Evolutionary conservation across 2,797 vertebrate species (phyloP).

Genomic region (Eptatretus atami): DNA sequence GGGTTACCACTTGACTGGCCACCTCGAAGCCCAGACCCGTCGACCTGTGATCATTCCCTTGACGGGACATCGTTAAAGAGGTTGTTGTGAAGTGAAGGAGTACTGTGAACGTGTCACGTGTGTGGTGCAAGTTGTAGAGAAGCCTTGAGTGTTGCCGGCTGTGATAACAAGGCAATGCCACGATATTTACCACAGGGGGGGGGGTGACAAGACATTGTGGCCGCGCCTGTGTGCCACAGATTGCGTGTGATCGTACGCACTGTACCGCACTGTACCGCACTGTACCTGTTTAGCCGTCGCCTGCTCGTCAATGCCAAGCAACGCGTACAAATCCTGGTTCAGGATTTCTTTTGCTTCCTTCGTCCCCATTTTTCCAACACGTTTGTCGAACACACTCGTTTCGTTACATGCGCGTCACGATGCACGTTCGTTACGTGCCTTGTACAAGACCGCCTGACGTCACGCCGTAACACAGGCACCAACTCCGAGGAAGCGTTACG

Average conservation of each 20-base stretch:
- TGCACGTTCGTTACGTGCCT: too few relatives aligned
- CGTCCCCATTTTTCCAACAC: background rate
- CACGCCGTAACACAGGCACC: too few relatives aligned
- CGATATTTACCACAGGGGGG: background rate
- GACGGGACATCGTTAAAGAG: too few relatives aligned
- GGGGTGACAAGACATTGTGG: background rate
- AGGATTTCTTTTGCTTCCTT: slow-evolving; percentile 1
- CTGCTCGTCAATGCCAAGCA: background rate
- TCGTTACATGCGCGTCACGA: too few relatives aligned
- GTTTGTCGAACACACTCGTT: background rate
- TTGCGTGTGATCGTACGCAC: too few relatives aligned
- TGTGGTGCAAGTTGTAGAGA: background rate
- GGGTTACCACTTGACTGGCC: too few relatives aligned
- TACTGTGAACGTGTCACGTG: too few relatives aligned
- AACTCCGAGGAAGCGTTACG: too few relatives aligned
- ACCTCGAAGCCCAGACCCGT: too few relatives aligned
- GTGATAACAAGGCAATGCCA: background rate
- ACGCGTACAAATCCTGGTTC: background rate
- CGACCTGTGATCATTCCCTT: too few relatives aligned
- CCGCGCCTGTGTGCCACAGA: background rate
- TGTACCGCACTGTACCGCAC: background rate
- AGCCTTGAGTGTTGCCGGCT: background rate
- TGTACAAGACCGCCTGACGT: too few relatives aligned
- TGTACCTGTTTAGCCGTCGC: slow-evolving; percentile 1
- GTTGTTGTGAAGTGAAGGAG: too few relatives aligned